Evolutionary conservation across 2,113 vertebrate genomes (phyloP), one percentile per base, ranked within the genome.

Genomic region (Nibea albiflora): DNA sequence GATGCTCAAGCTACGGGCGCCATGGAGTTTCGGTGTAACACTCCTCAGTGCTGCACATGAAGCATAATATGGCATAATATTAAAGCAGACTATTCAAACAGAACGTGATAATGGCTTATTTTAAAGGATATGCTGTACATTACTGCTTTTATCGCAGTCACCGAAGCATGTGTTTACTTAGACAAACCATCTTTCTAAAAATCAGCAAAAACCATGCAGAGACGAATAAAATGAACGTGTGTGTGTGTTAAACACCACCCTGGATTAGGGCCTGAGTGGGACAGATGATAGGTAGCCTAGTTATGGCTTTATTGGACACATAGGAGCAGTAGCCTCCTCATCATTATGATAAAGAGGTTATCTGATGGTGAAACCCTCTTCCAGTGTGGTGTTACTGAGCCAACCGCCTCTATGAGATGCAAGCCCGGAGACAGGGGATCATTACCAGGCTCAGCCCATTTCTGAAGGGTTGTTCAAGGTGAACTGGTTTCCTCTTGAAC

Each of bases 231-330:
- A 3, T 26, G 4, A 2, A 39, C 63, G 26, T 68, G n/a, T 58
- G 60, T 49, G 26, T 49, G 26, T 39, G 44, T 64, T 63, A 52
- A 85, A 84, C 58, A 83, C 60, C 58, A 67, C 14, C 49, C 46
- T 57, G 39, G 24, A 79, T 81, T 67, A 75, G 73, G 86, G 86
- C 76, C 84, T 79, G 90, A 92, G 75, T 84, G 52, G 28, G 77
- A 83, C 74, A 90, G 20, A 80, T 83, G 65, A 82, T 79, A 35
- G 82, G 85, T 76, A 49, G 90, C 78, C 86, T 75, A 90, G 57
- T 69, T 92, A 85, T 91, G 87, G 85, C 72, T 82, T 65, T 69
- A 92, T 63, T 75, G 87, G 91, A 91, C 93, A 94, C 91, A 46
- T 62, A 86, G 84, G 90, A 88, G 80, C 85, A 80, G 90, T 85